Evolutionary conservation across 2,888 invertebrate genomes (phyloP).

Genomic region (Hydraecia micacea): DNA sequence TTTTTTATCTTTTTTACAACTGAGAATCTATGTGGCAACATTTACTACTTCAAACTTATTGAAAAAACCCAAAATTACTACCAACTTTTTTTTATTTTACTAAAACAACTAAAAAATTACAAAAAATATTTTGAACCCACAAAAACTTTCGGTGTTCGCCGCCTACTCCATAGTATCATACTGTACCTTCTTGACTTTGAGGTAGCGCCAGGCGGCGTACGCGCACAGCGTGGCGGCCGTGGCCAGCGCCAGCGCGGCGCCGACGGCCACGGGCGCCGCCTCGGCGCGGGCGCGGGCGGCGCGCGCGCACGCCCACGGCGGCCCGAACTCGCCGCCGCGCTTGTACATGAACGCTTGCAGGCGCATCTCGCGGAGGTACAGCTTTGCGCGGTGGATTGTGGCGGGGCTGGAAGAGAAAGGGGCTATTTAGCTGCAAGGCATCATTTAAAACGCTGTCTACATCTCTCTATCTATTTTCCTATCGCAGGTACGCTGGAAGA

Average conservation of each 20-base stretch:
- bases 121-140: slow-evolving; percentile 23
- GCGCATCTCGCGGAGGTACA: slow-evolving; percentile 92
- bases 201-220: slow-evolving; percentile 93
- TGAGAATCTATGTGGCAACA: slow-evolving; percentile 49
- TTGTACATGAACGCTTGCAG: slow-evolving; percentile 97
- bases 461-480: too few relatives aligned
- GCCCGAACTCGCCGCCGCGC: slow-evolving; percentile 92
- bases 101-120: slow-evolving; percentile 25
- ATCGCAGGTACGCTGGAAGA: too few relatives aligned
- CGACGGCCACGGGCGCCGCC: slow-evolving; percentile 93
- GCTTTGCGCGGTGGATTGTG: slow-evolving; percentile 90
- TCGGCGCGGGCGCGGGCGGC: slow-evolving; percentile 92
- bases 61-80: slow-evolving; percentile 19
- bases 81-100: slow-evolving; percentile 2
- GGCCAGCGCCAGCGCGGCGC: slow-evolving; percentile 95
- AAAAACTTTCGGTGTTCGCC: not conserved
- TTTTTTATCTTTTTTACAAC: slow-evolving; percentile 9
- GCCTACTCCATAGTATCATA: slow-evolving; percentile 66
- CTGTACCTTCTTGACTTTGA: slow-evolving; percentile 67
- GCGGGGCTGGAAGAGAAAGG: slow-evolving; percentile 75
- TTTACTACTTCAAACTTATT: slow-evolving; percentile 41
- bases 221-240: slow-evolving; percentile 95
- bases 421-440: not conserved
- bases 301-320: slow-evolving; percentile 92
- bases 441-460: too few relatives aligned